Conservation (phyloP, 2,888 invertebrate genomes). For the Apeira syringaria region DNA sequence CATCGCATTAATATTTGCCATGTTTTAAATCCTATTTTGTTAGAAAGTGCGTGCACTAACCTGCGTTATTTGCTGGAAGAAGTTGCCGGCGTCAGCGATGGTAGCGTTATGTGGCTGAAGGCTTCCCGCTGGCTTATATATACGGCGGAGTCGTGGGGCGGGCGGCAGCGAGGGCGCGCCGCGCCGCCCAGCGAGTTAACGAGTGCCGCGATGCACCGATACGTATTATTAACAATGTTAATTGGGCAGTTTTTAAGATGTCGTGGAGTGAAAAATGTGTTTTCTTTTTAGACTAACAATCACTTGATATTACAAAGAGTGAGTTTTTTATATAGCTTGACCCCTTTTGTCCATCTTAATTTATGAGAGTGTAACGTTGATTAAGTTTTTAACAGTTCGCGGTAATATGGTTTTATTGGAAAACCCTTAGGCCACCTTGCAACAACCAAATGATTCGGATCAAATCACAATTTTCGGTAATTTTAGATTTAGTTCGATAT, state of each 20-base stretch:
- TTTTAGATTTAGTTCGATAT: too few relatives aligned
- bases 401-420: too few relatives aligned
- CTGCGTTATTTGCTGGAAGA: constrained; percentile 45
- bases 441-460: too few relatives aligned
- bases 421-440: too few relatives aligned
- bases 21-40: too few relatives aligned
- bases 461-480: too few relatives aligned
- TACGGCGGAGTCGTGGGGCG: constrained; percentile 40
- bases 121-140: constrained; percentile 59
- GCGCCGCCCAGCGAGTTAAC: constrained; percentile 19
- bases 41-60: constrained; percentile 41
- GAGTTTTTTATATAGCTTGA: too few relatives aligned
- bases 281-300: neutral
- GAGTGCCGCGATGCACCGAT: constrained; percentile 14
- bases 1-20: too few relatives aligned
- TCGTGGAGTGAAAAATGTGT: neutral
- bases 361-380: too few relatives aligned
- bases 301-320: too few relatives aligned
- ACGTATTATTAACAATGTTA: constrained; percentile 14
- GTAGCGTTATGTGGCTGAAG: constrained; percentile 56
- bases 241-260: constrained; percentile 10
- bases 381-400: too few relatives aligned
- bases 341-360: too few relatives aligned
- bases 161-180: constrained; percentile 28
- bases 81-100: constrained; percentile 49